Evolutionary conservation across 2,113 vertebrate genomes (phyloP), one percentile per base, ranked within the genome.

Genomic region (Sprattus sprattus): DNA sequence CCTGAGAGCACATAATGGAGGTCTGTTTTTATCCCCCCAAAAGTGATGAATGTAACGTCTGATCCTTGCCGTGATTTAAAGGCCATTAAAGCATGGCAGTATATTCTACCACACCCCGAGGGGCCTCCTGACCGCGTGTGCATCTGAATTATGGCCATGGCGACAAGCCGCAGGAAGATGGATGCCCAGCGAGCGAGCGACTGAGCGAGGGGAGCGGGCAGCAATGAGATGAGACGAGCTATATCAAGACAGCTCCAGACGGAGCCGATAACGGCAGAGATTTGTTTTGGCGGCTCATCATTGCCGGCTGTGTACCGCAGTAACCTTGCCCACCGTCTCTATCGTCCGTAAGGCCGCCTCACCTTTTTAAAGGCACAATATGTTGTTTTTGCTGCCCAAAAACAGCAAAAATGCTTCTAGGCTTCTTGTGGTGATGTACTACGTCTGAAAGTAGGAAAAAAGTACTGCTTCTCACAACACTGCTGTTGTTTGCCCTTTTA

Each of bases 81-180:
- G 89, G 90, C 92, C 90, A 93, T 93, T 93, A 92, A 93, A 92
- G 88, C 88, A 88, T 89, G 86, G 91, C 92, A 87, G 92, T 92
- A 92, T 92, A 94, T 94, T 91, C 92, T 83, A 92, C 84, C 75
- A 32, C 52, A 89, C 90, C 90, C 91, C 89, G 83, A 54, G 87
- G 91, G 91, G 87, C 86, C 86, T 92, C 15, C 89, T 87, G 87
- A 89, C 88, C 88, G 89, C 89, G 93, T 92, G 90, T 89, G 91
- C 90, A 90, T 85, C 54, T 83, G 83, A 92, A 89, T 93, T 92
- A 93, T 91, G 88, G 87, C 87, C 91, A 90, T 91, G 89, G 92
- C 92, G 91, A 90, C 87, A 89, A 83, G 71, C 83, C 82, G 86
- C 89, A 83, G 84, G 84, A 91, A 91, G 93, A 91, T 82, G 32